These are phyloP conservation scores for Zaprionus ornatus DNA, from an alignment of 1,140 invertebrate genomes.

Conservation along the genomic window DNA sequence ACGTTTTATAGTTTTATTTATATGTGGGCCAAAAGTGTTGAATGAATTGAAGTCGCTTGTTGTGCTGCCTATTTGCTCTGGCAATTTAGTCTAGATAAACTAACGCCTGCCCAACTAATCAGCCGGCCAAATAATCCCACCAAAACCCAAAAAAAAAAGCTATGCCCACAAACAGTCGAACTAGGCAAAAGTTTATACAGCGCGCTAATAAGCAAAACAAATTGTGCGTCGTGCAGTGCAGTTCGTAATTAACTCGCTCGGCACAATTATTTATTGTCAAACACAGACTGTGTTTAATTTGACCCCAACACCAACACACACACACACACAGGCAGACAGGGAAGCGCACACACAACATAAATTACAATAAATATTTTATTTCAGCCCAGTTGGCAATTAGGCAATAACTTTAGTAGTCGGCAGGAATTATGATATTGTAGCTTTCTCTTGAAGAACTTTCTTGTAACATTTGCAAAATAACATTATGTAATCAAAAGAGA, in stretches of 20 bases:
- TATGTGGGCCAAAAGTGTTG: conserved; percentile 9
- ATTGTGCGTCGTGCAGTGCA: conserved; percentile 65
- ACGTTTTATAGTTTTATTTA: neutral
- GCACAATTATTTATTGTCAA: conserved; percentile 78
- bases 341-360: neutral
- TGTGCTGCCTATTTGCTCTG: conserved; percentile 42
- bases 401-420: neutral
- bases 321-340: neutral
- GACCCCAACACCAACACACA: conserved; percentile 16
- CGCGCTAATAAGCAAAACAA: conserved; percentile 75
- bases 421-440: neutral
- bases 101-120: conserved; percentile 29
- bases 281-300: conserved; percentile 56
- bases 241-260: conserved; percentile 70
- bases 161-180: conserved; percentile 26
- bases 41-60: conserved; percentile 17
- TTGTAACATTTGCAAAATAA: neutral
- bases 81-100: conserved; percentile 66
- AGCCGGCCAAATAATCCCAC: conserved; percentile 16
- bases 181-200: conserved; percentile 58
- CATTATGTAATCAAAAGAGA: neutral
- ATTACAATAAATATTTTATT: conserved; percentile 72
- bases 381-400: conserved; percentile 14
- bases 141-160: conserved; percentile 32
- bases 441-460: neutral